Conservation (phyloP, 2,888 invertebrate genomes). For the Tridacna crocea region DNA sequence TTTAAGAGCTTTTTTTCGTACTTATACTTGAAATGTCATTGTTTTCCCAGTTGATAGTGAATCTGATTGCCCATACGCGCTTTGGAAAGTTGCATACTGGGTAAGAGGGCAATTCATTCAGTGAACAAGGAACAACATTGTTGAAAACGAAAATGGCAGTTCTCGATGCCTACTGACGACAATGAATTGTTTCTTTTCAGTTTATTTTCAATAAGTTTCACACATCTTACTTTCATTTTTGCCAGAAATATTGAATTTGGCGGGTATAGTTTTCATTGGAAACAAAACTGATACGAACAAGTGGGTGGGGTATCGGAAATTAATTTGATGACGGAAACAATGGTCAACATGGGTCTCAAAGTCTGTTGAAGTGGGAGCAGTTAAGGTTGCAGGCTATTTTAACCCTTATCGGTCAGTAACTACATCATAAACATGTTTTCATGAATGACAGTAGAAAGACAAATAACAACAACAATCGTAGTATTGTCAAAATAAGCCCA, state of each 20-base stretch:
- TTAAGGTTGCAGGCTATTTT: too few relatives aligned
- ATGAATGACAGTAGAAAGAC: too few relatives aligned
- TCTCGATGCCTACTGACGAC: not conserved
- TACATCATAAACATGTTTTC: too few relatives aligned
- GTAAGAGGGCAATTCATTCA: conserved; percentile 25
- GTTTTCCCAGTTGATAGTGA: conserved; percentile 22
- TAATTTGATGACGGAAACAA: not conserved
- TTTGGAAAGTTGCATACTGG: conserved; percentile 51
- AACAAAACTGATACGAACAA: conserved; percentile 31
- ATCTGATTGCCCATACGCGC: conserved; percentile 36
- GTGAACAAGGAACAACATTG: conserved; percentile 15
- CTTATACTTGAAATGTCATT: not conserved
- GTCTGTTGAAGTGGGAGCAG: too few relatives aligned
- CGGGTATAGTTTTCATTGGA: conserved; percentile 64
- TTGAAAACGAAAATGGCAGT: not conserved
- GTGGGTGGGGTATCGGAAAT: conserved; percentile 55
- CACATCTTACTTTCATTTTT: conserved; percentile 54
- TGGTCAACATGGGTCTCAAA: too few relatives aligned
- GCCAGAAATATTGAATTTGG: conserved; percentile 58
- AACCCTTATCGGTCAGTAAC: too few relatives aligned
- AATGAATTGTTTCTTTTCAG: not conserved
- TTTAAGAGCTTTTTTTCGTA: not conserved
- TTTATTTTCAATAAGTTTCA: not conserved
- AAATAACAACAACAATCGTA: too few relatives aligned
- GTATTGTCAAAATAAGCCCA: too few relatives aligned